These are phyloP conservation scores for Archegozetes longisetosus DNA, from an alignment of 1,140 invertebrate species.

Conservation along the genomic window DNA sequence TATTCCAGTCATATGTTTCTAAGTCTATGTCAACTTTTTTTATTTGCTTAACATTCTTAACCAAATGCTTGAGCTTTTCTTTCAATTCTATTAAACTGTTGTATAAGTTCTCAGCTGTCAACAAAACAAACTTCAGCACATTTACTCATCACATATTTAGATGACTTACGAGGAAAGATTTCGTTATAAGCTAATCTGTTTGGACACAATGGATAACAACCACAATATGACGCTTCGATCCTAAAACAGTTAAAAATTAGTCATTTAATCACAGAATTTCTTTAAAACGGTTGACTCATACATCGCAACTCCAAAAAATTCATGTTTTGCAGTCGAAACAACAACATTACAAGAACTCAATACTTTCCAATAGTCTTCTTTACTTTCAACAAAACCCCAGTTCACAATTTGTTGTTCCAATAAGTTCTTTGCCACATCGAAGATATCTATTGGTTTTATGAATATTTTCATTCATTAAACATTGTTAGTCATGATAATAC, in stretches of 20 bases:
- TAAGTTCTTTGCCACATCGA: conserved; percentile 34
- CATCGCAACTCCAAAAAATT: conserved; percentile 59
- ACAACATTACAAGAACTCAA: conserved; percentile 41
- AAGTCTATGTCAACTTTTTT: no score
- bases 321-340: conserved; percentile 54
- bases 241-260: conserved; percentile 31
- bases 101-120: no score
- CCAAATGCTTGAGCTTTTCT: no score
- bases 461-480: no score
- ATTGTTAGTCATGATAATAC: no score
- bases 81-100: no score
- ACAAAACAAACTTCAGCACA: no score
- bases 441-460: conserved; percentile 27
- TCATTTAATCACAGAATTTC: no score
- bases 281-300: no score
- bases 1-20: no score
- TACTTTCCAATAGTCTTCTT: conserved; percentile 41
- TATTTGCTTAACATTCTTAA: no score
- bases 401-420: conserved; percentile 38
- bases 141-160: no score
- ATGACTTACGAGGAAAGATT: conserved; percentile 40
- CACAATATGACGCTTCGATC: conserved; percentile 47
- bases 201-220: conserved; percentile 50
- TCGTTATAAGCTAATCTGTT: conserved; percentile 54
- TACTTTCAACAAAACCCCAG: conserved; percentile 42